phyloP scores from a whole-genome alignment of 2,797 vertebrate species.

The Falco cherrug region DNA sequence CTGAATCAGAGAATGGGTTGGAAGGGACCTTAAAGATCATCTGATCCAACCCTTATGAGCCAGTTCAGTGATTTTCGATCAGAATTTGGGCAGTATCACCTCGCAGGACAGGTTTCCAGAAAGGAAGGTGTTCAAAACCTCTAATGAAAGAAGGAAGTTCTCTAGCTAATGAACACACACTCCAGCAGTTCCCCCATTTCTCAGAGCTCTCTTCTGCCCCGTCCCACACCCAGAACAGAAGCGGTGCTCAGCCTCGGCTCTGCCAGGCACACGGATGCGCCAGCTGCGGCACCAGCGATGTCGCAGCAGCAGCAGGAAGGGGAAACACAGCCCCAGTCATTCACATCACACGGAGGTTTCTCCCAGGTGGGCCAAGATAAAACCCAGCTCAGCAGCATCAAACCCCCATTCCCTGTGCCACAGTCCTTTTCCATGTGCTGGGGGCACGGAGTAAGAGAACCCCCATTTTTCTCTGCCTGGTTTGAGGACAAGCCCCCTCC shows the following conservation, averaged over 20 bases:
- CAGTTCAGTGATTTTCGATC: not conserved
- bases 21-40: not conserved
- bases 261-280: fast-evolving
- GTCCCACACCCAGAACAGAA: not conserved
- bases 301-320: not conserved
- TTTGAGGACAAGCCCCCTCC: not conserved
- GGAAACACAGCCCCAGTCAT: not conserved
- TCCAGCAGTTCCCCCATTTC: not conserved
- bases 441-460: not conserved
- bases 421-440: fast-evolving
- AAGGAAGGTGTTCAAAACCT: not conserved
- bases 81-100: not conserved
- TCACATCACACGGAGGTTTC: not conserved
- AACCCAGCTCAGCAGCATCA: not conserved
- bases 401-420: not conserved
- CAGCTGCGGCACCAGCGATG: fast-evolving
- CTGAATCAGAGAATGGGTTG: not conserved
- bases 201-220: not conserved
- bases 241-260: fast-evolving
- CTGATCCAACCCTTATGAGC: fast-evolving
- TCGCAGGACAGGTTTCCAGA: not conserved
- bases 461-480: not conserved
- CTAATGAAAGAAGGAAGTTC: not conserved
- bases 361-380: not conserved
- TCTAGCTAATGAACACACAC: fast-evolving